Base-by-base conservation (phyloP, 1,140 invertebrate species). In the Pomacea maculata region DNA sequence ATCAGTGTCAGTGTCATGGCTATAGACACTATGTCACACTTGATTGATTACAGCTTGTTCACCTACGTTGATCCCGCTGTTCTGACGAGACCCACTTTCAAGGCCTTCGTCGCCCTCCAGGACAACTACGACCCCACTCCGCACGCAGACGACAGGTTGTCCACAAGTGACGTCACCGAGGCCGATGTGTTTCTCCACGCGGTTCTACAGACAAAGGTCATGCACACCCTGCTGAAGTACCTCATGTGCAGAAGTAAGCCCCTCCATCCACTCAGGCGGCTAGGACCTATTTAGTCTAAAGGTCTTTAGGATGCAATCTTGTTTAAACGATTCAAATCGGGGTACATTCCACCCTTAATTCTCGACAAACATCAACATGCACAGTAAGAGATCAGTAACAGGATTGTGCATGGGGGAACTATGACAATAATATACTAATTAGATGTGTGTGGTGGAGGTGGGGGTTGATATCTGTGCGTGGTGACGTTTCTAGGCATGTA, bases 71-170 rank as follows among this genome's bases (percentile, higher is more conserved):
- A 83, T 57, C 76, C 79, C 34, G 75, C 80, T 25, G 70, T 76
- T 17, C 71, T 83, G 17, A 85, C 81, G 71, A 57, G 75, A 25
- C 80, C 85, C n/a, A 88, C 85, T 0, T 88, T 85, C 84, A 52
- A 65, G 17, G 76, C 85, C 1, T 86, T 88, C 57, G 81, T 86
- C 34, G 79, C 82, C 14, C 79, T 88, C 25, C 78, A 88, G 25
- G 84, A 88, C 55, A 88, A 88, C 74, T 88, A 87, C 70, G 81
- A 83, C 19, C 65, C 74, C 11, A 71, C 75, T 29, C 78, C 63
- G 2, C 83, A 81, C 15, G 65, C 75, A 25, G 29, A n/a, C 4
- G 87, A 88, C n/a, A 61, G 67, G 25, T 70, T 83, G 19, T 78
- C 80, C 14, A n/a, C 34, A 5, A 52, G 54, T 11, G 82, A 88